Conservation (phyloP, 2,113 vertebrate genomes). For the Indicator maculatus region DNA sequence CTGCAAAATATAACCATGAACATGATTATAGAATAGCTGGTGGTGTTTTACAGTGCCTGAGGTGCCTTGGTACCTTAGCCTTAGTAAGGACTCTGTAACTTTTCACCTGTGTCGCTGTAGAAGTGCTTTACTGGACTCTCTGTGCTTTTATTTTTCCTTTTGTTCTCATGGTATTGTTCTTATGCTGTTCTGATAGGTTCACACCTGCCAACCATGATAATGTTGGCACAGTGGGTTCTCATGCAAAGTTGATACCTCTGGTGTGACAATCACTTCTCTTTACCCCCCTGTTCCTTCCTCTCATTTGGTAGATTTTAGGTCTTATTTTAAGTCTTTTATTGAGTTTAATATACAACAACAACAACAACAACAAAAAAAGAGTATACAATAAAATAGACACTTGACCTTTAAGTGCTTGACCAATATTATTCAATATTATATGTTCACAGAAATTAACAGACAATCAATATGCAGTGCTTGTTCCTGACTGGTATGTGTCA, state of each 20-base stretch:
- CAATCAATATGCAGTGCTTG: rapidly evolving
- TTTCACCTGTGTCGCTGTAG: background rate
- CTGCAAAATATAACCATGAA: background rate
- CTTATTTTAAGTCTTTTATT: rapidly evolving
- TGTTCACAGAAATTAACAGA: background rate
- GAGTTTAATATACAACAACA: background rate
- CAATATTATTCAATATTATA: background rate
- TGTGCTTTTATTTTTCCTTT: background rate
- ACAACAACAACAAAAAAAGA: background rate
- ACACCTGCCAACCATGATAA: background rate
- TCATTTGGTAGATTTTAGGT: background rate
- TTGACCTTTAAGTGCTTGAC: background rate
- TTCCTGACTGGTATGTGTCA: rapidly evolving
- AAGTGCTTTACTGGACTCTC: background rate
- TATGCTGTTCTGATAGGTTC: background rate
- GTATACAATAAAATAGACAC: background rate
- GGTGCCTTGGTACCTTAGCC: background rate
- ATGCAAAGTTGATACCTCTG: background rate
- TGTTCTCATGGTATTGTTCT: background rate
- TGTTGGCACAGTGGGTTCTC: rapidly evolving
- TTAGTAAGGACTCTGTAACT: background rate
- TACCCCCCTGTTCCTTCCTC: background rate
- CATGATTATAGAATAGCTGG: background rate
- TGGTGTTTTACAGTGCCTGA: background rate
- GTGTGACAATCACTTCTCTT: background rate